Conservation (phyloP, 2,888 invertebrate genomes). For the Cerceris rybyensis region DNA sequence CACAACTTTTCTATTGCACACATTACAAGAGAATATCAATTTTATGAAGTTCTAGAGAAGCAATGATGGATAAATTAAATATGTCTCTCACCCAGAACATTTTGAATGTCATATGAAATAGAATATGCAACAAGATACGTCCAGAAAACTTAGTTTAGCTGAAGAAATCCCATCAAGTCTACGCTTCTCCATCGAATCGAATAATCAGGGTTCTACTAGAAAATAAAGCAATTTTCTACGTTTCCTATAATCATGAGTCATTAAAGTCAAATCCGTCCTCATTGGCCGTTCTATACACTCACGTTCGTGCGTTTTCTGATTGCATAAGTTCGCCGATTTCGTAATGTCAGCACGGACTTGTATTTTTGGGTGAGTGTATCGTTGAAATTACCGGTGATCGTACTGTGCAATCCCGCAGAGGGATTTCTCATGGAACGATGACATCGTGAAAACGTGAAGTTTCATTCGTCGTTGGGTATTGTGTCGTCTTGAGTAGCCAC, state of each 20-base stretch:
- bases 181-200: too few species aligned
- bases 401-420: constrained; percentile 1
- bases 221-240: constrained; percentile 1
- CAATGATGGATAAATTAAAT: too few species aligned
- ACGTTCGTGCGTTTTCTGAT: constrained; percentile 9
- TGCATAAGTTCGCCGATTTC: constrained; percentile 23
- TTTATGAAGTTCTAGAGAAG: too few species aligned
- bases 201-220: background rate
- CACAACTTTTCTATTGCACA: too few species aligned
- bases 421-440: constrained; percentile 16
- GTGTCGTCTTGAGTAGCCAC: background rate
- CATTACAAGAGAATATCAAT: too few species aligned
- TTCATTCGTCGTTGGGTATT: constrained; percentile 5
- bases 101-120: too few species aligned
- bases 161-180: too few species aligned
- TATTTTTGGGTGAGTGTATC: constrained; percentile 1
- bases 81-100: too few species aligned
- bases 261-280: background rate
- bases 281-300: constrained; percentile 5
- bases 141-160: too few species aligned
- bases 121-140: too few species aligned
- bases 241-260: constrained; percentile 4
- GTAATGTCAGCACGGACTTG: constrained; percentile 27
- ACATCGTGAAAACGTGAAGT: constrained; percentile 23
- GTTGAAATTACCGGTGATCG: constrained; percentile 25